phyloP scores from a whole-genome alignment of 1,140 invertebrate species.

The Oryzaephilus surinamensis region DNA sequence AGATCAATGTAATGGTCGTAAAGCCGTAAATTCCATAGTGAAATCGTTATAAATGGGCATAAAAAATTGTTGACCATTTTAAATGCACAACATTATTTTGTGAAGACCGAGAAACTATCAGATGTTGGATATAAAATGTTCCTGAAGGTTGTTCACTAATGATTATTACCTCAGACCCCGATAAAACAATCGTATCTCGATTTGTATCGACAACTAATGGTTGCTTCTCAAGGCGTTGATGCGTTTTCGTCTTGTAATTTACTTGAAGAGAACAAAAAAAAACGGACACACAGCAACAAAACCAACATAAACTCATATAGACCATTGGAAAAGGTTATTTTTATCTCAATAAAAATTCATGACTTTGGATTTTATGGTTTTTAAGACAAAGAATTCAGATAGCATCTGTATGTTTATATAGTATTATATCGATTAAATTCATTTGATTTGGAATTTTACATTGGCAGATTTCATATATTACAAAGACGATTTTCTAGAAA shows the following conservation, averaged over 20 bases:
- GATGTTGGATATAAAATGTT: too few relatives aligned
- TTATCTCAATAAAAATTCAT: slow-evolving; percentile 18
- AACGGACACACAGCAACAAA: slow-evolving; percentile 4
- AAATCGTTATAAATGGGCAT: slow-evolving; percentile 5
- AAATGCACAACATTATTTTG: too few relatives aligned
- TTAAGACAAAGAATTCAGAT: too few relatives aligned
- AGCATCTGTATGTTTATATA: too few relatives aligned
- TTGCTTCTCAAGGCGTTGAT: slow-evolving; percentile 13
- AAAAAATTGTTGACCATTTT: slow-evolving; percentile 7
- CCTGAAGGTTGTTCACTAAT: slow-evolving; percentile 17
- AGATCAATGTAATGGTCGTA: too few relatives aligned
- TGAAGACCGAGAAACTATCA: slow-evolving; percentile 8
- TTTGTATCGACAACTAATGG: slow-evolving; percentile 20
- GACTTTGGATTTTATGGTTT: slow-evolving; percentile 15
- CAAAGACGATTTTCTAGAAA: too few relatives aligned
- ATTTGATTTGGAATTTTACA: too few relatives aligned
- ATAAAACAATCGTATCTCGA: slow-evolving; percentile 25
- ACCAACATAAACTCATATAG: too few relatives aligned
- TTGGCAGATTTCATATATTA: too few relatives aligned
- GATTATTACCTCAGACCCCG: slow-evolving; percentile 17
- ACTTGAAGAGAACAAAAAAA: slow-evolving; percentile 3
- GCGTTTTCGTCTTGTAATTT: slow-evolving; percentile 13
- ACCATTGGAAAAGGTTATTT: slow-evolving; percentile 5
- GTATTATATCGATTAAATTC: too few relatives aligned
- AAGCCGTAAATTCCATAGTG: slow-evolving; percentile 1